phyloP scores from a whole-genome alignment of 2,888 invertebrate genomes.

The Oxycera nigricornis region DNA sequence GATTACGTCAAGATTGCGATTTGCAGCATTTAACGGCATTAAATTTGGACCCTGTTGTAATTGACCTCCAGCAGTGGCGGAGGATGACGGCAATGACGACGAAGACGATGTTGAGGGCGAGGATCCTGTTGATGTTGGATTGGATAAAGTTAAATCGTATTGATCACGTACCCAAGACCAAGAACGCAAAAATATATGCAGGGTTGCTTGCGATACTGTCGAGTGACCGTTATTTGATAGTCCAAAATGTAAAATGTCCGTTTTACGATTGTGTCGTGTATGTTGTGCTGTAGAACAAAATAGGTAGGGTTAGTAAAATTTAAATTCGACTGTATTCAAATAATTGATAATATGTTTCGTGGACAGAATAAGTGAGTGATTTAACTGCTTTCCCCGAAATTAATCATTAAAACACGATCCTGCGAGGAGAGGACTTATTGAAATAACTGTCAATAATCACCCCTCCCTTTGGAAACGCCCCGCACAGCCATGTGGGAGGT shows the following conservation, averaged over 20 bases:
- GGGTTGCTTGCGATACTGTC: conserved; percentile 55
- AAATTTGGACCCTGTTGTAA: neutral
- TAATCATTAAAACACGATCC: no score
- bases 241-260: conserved; percentile 57
- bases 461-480: no score
- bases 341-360: no score
- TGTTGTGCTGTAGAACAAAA: conserved; percentile 52
- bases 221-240: conserved; percentile 54
- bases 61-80: neutral
- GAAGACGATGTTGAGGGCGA: conserved; percentile 20
- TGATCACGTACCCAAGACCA: conserved; percentile 56
- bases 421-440: no score
- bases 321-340: no score
- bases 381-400: no score
- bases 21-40: conserved; percentile 45
- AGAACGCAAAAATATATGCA: conserved; percentile 59
- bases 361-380: no score
- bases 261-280: conserved; percentile 56
- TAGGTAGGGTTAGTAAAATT: no score
- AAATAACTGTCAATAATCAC: no score
- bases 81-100: neutral
- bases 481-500: no score
- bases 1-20: conserved; percentile 51
- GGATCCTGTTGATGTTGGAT: conserved; percentile 43
- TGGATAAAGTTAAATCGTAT: neutral